A percentile compares a stretch with the other conserved stretches of the same genome.
These are phyloP conservation scores for Caenorhabditis tropicalis DNA, from an alignment of 1,140 invertebrate species.

Conservation along the genomic window DNA sequence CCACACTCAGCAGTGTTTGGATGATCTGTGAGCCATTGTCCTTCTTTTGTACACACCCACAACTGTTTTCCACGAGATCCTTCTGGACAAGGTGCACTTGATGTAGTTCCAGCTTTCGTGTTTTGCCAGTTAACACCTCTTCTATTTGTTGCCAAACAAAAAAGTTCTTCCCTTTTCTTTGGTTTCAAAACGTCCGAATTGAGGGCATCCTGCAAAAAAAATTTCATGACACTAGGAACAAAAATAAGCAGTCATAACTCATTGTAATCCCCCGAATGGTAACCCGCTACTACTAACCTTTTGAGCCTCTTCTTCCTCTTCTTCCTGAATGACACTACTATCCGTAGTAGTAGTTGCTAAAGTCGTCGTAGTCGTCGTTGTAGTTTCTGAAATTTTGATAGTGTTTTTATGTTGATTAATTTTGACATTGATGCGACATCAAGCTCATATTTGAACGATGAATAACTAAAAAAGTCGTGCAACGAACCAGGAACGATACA, in stretches of 20 bases:
- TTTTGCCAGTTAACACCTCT: constrained; percentile 5
- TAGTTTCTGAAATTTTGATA: constrained; percentile 46
- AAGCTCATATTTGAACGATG: neutral
- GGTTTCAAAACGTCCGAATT: neutral
- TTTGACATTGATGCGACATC: neutral
- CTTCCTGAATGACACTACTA: neutral
- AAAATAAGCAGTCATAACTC: neutral
- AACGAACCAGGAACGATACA: constrained; percentile 48
- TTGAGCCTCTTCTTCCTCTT: constrained; percentile 10
- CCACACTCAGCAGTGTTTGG: neutral
- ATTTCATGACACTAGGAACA: neutral
- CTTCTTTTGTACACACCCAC: neutral
- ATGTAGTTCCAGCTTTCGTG: constrained; percentile 15
- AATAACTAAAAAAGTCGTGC: constrained; percentile 3
- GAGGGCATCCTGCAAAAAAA: constrained; percentile 9
- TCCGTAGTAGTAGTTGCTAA: constrained; percentile 45
- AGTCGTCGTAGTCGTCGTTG: constrained; percentile 53
- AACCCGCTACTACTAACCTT: neutral
- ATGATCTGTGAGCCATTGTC: neutral
- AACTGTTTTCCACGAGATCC: neutral
- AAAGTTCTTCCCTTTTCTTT: neutral
- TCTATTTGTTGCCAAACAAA: constrained; percentile 9
- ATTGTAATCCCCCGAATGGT: neutral
- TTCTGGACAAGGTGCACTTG: constrained; percentile 20
- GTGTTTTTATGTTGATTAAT: neutral